phyloP scores from a whole-genome alignment of 2,113 vertebrate species.

The cattle (Bos taurus) region DNA sequence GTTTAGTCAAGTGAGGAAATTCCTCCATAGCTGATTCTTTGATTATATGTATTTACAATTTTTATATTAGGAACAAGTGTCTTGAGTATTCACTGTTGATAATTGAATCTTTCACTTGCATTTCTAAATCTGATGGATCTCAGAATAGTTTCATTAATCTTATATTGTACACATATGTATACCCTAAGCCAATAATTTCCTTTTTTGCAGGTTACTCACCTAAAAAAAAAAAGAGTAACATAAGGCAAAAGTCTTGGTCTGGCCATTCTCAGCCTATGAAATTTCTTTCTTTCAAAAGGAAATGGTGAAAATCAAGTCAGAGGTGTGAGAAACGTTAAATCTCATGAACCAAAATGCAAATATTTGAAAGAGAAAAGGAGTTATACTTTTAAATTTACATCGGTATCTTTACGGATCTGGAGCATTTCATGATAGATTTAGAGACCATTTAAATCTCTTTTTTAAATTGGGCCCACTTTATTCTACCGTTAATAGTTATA shows the following conservation, averaged over 20 bases:
- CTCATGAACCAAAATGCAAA: slow-evolving; percentile 41
- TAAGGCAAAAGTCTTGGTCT: not conserved
- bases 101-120: not conserved
- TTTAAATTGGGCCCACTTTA: not conserved
- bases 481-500: slow-evolving; percentile 47
- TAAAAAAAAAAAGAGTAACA: not conserved
- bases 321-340: not conserved
- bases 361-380: slow-evolving; percentile 21
- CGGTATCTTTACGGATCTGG: not conserved
- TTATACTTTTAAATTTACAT: not conserved
- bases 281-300: slow-evolving; percentile 29
- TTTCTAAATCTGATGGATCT: not conserved
- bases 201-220: not conserved
- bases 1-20: not conserved
- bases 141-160: not conserved
- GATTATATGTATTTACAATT: not conserved
- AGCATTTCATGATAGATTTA: not conserved
- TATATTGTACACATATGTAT: not conserved
- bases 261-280: not conserved
- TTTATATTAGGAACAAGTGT: not conserved
- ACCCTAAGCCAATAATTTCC: not conserved
- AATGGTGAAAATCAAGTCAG: slow-evolving; percentile 34
- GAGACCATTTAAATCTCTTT: slow-evolving; percentile 25
- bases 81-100: not conserved
- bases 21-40: not conserved